Percentiles rank a stretch among this genome's conserved stretches.
Evolutionary conservation across 2,888 invertebrate genomes (phyloP).

Genomic region (Apoda limacodes): DNA sequence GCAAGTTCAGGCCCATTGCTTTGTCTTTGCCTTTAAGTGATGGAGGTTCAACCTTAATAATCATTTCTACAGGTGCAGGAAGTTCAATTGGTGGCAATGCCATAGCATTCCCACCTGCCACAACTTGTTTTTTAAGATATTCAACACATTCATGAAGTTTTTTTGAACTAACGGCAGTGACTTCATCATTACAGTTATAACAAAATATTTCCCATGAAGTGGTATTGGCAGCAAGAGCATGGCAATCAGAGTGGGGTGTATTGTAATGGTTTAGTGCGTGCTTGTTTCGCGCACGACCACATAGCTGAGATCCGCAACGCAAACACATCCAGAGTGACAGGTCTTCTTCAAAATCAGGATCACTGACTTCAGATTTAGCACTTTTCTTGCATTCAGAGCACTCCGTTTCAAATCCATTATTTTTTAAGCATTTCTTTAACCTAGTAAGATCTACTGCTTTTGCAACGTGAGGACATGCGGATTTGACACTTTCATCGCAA

Average conservation of each 20-base stretch:
- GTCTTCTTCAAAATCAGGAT: constrained; percentile 63
- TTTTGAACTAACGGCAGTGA: constrained; percentile 71
- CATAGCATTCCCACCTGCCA: constrained; percentile 32
- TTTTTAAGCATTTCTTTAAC: constrained; percentile 70
- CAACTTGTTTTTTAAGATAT: constrained; percentile 73
- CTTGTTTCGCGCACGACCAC: constrained; percentile 75
- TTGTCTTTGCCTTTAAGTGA: constrained; percentile 44
- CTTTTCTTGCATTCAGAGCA: constrained; percentile 72
- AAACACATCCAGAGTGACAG: constrained; percentile 81
- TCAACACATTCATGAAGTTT: constrained; percentile 82
- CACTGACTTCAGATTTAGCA: constrained; percentile 42
- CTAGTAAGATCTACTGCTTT: constrained; percentile 75
- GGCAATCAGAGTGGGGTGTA: constrained; percentile 81
- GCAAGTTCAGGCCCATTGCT: constrained; percentile 40
- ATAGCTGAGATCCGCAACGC: constrained; percentile 82
- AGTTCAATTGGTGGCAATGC: constrained; percentile 47
- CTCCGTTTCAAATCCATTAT: constrained; percentile 61
- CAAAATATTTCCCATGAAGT: constrained; percentile 82
- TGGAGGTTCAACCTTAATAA: constrained; percentile 33
- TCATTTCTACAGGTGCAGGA: constrained; percentile 28
- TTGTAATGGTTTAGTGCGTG: constrained; percentile 82
- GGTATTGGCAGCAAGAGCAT: constrained; percentile 79
- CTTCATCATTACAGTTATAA: constrained; percentile 80
- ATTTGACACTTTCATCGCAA: constrained; percentile 74
- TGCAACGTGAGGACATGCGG: constrained; percentile 76